Evolutionary conservation across 2,888 invertebrate species (phyloP), one percentile per base, ranked within the genome.

Genomic region (Limnephilus rhombicus): DNA sequence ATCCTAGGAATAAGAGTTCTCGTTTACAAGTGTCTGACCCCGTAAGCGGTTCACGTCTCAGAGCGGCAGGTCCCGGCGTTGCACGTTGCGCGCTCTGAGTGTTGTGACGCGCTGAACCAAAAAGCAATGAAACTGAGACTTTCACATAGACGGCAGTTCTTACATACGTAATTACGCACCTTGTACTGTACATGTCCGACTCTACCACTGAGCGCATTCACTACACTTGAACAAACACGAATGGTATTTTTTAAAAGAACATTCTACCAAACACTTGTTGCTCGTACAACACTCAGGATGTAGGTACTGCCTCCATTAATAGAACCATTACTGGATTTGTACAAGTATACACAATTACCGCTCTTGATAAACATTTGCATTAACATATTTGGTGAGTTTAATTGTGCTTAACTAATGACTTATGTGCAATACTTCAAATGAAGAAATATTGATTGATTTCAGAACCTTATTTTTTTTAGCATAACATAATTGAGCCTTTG

Each of bases 21-120:
- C 68, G n/a, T 68, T 68, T 68, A 9, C 24, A 68, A n/a, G 68
- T 68, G 24, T 13, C 68, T 68, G 88, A 89, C 88, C 88, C 80
- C 37, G 41, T 68, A 89, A 37, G 41, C 80, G 13, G 37, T 34
- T 9, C 88, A 80, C 86, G 88, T 80, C 68, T 18, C 88, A 24
- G 24, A 34, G 34, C 83, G 83, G 1, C 83, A 37, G 83, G 41
- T 41, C 83, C 83, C 83, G 83, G 34, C 18, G 18, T 18, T 41
- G 41, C 34, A 34, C 37, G 24, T 37, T 41, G 83, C n/a, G 37
- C 53, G n/a, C 49, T 13, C 49, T 29, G 34, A 29, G 81, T 81
- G 53, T n/a, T 45, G 24, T 86, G 91, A 91, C 80, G 80, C 81
- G 80, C 87, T 86, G 87, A 91, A 86, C 91, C 91, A 31, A 86